These are phyloP conservation scores for Thermophis baileyi DNA, from an alignment of 2,113 vertebrate species.

Conservation along the genomic window DNA sequence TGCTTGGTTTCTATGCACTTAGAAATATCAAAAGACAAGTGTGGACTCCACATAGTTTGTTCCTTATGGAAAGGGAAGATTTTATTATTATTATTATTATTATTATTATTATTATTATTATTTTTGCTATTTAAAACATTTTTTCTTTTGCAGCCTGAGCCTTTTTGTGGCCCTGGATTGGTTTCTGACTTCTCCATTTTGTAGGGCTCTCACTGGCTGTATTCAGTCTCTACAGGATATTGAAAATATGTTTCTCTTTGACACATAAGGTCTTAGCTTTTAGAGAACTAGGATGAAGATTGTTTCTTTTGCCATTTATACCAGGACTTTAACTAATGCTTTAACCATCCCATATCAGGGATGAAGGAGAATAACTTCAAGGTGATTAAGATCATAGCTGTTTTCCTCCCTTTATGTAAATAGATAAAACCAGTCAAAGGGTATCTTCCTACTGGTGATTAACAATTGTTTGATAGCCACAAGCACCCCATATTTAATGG, in stretches of 20 bases:
- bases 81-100: background rate
- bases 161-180: background rate
- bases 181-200: background rate
- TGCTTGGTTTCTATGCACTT: background rate
- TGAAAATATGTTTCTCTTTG: background rate
- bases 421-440: background rate
- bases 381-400: background rate
- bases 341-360: background rate
- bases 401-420: background rate
- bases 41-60: background rate
- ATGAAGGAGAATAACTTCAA: background rate
- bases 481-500: background rate
- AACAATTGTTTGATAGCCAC: background rate
- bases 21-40: background rate
- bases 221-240: background rate
- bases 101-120: background rate
- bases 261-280: background rate
- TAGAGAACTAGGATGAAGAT: background rate
- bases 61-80: background rate
- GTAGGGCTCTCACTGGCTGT: background rate
- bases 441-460: background rate
- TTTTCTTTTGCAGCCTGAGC: background rate
- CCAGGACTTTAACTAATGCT: background rate
- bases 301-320: background rate
- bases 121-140: background rate